Conservation (phyloP, 2,113 vertebrate species). For the Cynocephalus volans region DNA sequence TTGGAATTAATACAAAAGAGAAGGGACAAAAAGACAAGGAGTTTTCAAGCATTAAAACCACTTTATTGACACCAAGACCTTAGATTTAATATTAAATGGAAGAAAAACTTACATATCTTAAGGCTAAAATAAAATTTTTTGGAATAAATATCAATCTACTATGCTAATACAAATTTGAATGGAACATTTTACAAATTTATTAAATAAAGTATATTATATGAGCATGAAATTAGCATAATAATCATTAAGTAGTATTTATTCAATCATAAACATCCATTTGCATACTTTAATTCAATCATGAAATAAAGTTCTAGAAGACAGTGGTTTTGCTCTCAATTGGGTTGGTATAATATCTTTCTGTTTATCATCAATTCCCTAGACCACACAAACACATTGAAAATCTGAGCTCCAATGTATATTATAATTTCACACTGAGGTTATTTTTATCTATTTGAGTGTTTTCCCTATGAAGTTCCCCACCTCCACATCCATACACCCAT, state of each 20-base stretch:
- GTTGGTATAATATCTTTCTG: background rate
- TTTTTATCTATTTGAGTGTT: conserved; percentile 47
- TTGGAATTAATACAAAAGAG: conserved; percentile 41
- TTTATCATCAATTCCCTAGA: conserved; percentile 38
- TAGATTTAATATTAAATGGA: conserved; percentile 36
- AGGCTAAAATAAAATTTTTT: background rate
- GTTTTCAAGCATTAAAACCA: conserved; percentile 41
- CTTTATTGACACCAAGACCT: conserved; percentile 22
- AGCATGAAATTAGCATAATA: background rate
- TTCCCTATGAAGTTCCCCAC: conserved; percentile 16
- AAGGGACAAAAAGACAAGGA: background rate
- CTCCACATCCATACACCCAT: background rate
- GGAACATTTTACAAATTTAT: conserved; percentile 46
- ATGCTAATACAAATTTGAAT: conserved; percentile 35
- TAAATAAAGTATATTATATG: conserved; percentile 32
- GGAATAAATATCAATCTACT: conserved; percentile 28
- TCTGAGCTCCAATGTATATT: conserved; percentile 65
- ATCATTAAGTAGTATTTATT: conserved; percentile 42
- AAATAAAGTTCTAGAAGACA: conserved; percentile 22
- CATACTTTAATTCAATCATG: background rate
- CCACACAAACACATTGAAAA: conserved; percentile 27
- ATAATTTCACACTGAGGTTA: conserved; percentile 59
- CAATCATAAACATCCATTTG: conserved; percentile 32
- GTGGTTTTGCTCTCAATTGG: background rate
- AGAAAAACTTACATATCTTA: conserved; percentile 56